A percentile compares a stretch with the other conserved stretches of the same genome.
Conservation (phyloP, 2,888 invertebrate species). For the Rotaria magnacalcarata region DNA sequence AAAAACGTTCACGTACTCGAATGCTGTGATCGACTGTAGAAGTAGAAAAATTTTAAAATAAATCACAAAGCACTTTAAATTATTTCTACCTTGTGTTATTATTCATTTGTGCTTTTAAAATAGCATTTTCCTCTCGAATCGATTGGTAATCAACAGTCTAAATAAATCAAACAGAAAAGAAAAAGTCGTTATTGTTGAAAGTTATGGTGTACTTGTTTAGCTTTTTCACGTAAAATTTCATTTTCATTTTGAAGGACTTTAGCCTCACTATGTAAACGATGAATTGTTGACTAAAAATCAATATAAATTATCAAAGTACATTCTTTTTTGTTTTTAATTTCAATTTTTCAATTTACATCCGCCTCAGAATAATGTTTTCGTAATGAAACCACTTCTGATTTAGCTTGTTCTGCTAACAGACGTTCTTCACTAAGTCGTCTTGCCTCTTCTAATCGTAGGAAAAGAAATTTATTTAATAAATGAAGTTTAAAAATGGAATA, state of each 20-base stretch:
- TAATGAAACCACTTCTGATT: background rate
- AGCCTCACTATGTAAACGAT: background rate
- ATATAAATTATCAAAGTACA: too few species aligned
- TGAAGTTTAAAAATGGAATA: background rate
- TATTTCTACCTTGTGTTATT: conserved; percentile 9
- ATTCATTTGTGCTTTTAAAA: conserved; percentile 30
- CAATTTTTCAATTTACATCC: background rate
- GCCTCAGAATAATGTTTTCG: conserved; percentile 8
- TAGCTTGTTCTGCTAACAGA: background rate
- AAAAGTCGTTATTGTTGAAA: background rate
- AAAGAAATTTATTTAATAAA: background rate
- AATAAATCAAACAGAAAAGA: background rate
- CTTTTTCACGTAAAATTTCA: conserved; percentile 32
- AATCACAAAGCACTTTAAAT: background rate
- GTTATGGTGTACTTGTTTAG: background rate
- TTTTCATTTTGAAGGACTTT: conserved; percentile 34
- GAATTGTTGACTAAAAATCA: background rate
- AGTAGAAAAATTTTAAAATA: too few species aligned
- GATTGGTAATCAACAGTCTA: background rate
- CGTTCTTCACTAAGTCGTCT: conserved; percentile 21
- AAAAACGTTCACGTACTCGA: background rate
- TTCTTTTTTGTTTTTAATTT: background rate
- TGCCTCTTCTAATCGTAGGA: background rate
- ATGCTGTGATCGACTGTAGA: background rate
- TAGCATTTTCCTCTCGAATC: conserved; percentile 34